phyloP scores from a whole-genome alignment of 2,113 vertebrate genomes.

The Emydura subglobosa region DNA sequence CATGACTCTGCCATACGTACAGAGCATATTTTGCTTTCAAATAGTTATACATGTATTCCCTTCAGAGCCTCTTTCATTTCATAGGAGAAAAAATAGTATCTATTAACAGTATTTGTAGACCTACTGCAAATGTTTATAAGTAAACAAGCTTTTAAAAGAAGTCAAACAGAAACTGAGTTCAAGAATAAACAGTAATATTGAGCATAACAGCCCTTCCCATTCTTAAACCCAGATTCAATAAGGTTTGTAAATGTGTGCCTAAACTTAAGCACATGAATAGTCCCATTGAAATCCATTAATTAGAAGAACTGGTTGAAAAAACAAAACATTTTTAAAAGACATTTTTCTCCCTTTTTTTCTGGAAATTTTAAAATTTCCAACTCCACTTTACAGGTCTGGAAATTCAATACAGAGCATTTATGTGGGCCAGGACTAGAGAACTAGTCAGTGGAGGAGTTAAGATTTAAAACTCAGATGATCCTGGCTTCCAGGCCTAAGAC shows the following conservation, averaged over 20 bases:
- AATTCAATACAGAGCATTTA: background rate
- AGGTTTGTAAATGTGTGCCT: background rate
- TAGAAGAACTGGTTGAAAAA: background rate
- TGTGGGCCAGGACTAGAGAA: too few species aligned
- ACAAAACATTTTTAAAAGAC: background rate
- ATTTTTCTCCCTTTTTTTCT: background rate
- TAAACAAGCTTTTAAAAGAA: background rate
- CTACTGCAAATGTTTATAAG: background rate
- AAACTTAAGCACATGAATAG: background rate
- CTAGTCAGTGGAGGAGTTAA: too few species aligned
- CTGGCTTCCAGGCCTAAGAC: too few species aligned
- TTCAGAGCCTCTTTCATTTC: background rate
- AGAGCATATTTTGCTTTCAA: background rate
- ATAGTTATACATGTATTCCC: background rate
- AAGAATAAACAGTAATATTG: background rate
- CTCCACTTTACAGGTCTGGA: background rate
- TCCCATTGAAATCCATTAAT: background rate
- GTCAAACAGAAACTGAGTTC: background rate
- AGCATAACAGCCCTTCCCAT: background rate
- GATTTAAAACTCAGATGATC: too few species aligned
- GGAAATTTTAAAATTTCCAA: background rate
- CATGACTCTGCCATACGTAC: background rate
- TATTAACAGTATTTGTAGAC: background rate
- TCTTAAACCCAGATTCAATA: background rate
- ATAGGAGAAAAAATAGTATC: background rate